These are phyloP conservation scores for Onychostoma macrolepis DNA, from an alignment of 2,113 vertebrate species.

Conservation along the genomic window DNA sequence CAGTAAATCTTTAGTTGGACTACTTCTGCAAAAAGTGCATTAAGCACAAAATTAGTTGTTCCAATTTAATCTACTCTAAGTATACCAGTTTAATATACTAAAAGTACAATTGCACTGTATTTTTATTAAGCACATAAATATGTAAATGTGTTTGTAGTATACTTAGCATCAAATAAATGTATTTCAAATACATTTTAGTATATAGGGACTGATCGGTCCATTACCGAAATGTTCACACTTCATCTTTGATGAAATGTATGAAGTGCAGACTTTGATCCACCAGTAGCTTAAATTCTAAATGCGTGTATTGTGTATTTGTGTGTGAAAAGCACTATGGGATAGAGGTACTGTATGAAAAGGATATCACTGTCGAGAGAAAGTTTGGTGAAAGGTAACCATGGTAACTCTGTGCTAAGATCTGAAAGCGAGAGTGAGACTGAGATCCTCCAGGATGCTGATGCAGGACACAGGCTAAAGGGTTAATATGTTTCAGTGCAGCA, in stretches of 20 bases:
- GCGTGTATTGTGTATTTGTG: not conserved
- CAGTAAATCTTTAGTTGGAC: no score
- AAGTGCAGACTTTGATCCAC: not conserved
- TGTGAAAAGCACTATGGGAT: not conserved
- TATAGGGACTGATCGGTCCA: not conserved
- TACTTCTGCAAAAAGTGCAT: no score
- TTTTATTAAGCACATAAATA: no score
- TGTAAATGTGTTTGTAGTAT: not conserved
- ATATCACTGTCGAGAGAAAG: constrained; percentile 72
- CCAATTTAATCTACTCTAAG: no score
- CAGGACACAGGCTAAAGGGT: constrained; percentile 63
- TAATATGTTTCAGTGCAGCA: constrained; percentile 69
- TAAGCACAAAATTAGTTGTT: no score
- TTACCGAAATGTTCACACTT: not conserved
- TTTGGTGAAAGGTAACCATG: constrained; percentile 80
- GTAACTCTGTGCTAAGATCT: constrained; percentile 75
- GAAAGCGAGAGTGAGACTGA: constrained; percentile 12
- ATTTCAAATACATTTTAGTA: no score
- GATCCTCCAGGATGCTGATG: constrained; percentile 26
- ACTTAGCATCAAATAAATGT: no score
- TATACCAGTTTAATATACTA: no score
- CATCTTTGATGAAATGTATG: not conserved
- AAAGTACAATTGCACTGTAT: no score
- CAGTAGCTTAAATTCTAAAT: not conserved
- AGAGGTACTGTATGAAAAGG: not conserved